Percentiles rank a stretch among this genome's conserved stretches.
phyloP scores from a whole-genome alignment of 30 jellyfish, hydroid and myxozoan genomes.

The Aurelia sp. region DNA sequence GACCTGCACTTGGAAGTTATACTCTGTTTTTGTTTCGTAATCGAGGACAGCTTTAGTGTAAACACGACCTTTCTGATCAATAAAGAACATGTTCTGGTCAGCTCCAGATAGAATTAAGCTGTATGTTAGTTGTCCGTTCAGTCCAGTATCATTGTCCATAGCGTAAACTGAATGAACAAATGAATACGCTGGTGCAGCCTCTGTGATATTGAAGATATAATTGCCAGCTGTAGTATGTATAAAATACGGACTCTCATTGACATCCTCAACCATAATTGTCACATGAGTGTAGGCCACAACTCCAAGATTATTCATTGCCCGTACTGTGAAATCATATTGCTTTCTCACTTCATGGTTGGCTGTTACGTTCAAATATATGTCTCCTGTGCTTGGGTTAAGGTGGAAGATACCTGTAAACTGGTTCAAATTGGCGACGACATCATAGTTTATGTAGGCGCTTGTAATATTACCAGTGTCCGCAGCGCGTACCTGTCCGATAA shows the following conservation, averaged over 20 bases:
- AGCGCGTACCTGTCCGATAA: conserved; percentile 58
- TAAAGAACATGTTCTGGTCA: conserved; percentile 37
- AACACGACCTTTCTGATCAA: conserved; percentile 75
- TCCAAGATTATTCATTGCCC: conserved; percentile 79
- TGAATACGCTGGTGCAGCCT: conserved; percentile 68
- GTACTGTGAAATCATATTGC: conserved; percentile 75
- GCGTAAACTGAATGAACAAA: conserved; percentile 68
- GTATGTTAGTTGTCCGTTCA: conserved; percentile 71
- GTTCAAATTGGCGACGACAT: conserved; percentile 33
- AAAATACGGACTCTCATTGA: conserved; percentile 89
- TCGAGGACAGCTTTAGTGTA: conserved; percentile 52
- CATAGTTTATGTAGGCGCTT: conserved; percentile 36
- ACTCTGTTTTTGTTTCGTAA: conserved; percentile 58
- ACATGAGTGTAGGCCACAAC: conserved; percentile 68
- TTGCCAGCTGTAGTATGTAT: conserved; percentile 31
- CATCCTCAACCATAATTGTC: conserved; percentile 72
- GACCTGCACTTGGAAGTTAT: conserved; percentile 59
- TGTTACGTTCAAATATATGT: conserved; percentile 38
- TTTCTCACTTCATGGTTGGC: conserved; percentile 65
- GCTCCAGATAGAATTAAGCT: conserved; percentile 59
- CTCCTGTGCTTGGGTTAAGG: conserved; percentile 47
- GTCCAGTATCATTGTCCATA: conserved; percentile 71
- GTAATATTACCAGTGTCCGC: conserved; percentile 60
- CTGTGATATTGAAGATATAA: conserved; percentile 72
- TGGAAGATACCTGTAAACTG: conserved; percentile 35